A percentile compares a stretch with the other conserved stretches of the same genome.
These are phyloP conservation scores for Psilopsiagon aurifrons DNA, from an alignment of 2,113 vertebrate species.

Conservation along the genomic window DNA sequence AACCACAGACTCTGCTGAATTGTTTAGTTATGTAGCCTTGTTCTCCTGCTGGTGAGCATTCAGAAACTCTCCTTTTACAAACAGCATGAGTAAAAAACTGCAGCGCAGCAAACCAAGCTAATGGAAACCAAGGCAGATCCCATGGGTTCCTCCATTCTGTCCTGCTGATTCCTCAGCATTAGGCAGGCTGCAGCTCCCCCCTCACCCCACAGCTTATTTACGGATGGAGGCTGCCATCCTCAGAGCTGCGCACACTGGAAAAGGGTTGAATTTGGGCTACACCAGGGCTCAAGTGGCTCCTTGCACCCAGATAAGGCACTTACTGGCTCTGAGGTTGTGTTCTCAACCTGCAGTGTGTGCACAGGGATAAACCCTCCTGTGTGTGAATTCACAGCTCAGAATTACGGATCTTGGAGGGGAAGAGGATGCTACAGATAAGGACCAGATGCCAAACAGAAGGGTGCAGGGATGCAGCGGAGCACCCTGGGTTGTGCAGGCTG, in stretches of 20 bases:
- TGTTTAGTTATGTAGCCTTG: constrained; percentile 22
- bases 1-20: neutral
- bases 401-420: neutral
- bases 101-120: neutral
- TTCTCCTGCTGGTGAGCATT: neutral
- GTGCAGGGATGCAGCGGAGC: rapidly evolving
- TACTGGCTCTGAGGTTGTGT: neutral
- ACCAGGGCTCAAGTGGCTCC: neutral
- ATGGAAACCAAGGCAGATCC: neutral
- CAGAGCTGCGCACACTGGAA: neutral
- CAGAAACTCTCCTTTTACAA: constrained; percentile 3
- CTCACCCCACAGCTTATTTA: neutral
- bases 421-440: neutral
- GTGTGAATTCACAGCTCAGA: neutral
- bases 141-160: neutral
- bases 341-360: neutral
- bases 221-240: neutral
- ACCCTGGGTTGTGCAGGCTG: neutral
- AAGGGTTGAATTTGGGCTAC: neutral
- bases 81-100: neutral
- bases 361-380: neutral
- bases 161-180: neutral
- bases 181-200: neutral
- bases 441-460: neutral
- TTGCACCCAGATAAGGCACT: neutral